phyloP scores from a whole-genome alignment of 2,797 vertebrate species.

The Melanitta fusca region DNA sequence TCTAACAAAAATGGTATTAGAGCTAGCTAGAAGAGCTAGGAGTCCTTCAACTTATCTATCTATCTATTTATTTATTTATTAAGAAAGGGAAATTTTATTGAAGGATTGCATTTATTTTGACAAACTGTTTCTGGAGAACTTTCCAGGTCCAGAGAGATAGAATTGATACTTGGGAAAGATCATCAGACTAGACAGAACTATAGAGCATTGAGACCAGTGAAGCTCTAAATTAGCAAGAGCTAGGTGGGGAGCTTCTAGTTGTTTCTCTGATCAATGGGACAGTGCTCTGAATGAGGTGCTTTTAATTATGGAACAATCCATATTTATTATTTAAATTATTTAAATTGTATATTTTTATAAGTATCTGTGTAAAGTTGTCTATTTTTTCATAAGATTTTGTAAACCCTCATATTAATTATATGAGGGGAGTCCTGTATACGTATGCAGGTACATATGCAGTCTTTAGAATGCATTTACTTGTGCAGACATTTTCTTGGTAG shows the following conservation, averaged over 20 bases:
- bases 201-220: not conserved
- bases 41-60: not conserved
- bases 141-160: not conserved
- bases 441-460: not conserved
- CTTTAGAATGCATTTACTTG: not conserved
- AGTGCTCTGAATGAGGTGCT: not conserved
- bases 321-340: not conserved
- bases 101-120: not conserved
- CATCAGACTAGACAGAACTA: not conserved
- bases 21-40: not conserved
- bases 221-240: not conserved
- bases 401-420: not conserved
- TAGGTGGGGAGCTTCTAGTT: not conserved
- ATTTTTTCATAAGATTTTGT: not conserved
- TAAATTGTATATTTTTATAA: not conserved
- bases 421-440: not conserved
- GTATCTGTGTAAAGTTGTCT: not conserved
- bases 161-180: not conserved
- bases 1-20: not conserved
- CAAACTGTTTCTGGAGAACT: not conserved
- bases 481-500: not conserved
- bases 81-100: not conserved
- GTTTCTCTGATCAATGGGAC: not conserved
- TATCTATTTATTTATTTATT: not conserved
- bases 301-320: not conserved